Base-by-base conservation (phyloP, 2,797 vertebrate genomes). In the Bovichtus diacanthus region DNA sequence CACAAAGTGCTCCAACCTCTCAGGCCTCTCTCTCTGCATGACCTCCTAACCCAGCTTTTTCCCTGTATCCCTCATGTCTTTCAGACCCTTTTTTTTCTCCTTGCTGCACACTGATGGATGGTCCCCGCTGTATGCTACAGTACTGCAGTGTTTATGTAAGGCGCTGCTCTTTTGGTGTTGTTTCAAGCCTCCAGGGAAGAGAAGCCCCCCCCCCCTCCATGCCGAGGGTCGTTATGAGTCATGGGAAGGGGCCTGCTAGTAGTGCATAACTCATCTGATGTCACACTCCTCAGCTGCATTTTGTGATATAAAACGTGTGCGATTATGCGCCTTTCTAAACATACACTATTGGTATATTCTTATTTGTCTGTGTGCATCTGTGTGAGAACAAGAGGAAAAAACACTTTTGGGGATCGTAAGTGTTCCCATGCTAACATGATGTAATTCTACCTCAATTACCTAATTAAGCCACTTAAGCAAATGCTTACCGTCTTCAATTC, bases 201-300 rank as follows among this genome's bases (percentile, higher is more conserved):
- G 62, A 83, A 86, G 76, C 75, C 82, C 74, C 74, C 84, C 84
- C 55, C 41, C 75, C 61, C 64, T 64, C 63, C 10, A 41, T 49
- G 70, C 64, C 10, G 6, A 59, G 70, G 59, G 84, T 69, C 50
- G 34, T 38, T 83, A 85, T 94, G 88, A 93, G 84, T 92, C 91
- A 93, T 94, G 91, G 85, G 90, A 93, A 92, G 89, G 78, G 76
- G 74, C 47, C 79, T 74, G 44, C 62, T 29, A 53, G 67, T 72
- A 58, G 75, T 12, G 58, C 78, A 83, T 89, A 89, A 88, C 59
- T 91, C 83, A 88, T 72, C 80, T 82, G 74, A 88, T 63, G 78
- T 90, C 86, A 90, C 80, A 50, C 55, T 66, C 9, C 69, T 69
- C 55, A 58, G 74, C 70, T 76, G 64, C 69, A 66, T 78, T 74